These are phyloP conservation scores for Bruchidius siliquastri DNA, from an alignment of 2,888 invertebrate species.

Conservation along the genomic window DNA sequence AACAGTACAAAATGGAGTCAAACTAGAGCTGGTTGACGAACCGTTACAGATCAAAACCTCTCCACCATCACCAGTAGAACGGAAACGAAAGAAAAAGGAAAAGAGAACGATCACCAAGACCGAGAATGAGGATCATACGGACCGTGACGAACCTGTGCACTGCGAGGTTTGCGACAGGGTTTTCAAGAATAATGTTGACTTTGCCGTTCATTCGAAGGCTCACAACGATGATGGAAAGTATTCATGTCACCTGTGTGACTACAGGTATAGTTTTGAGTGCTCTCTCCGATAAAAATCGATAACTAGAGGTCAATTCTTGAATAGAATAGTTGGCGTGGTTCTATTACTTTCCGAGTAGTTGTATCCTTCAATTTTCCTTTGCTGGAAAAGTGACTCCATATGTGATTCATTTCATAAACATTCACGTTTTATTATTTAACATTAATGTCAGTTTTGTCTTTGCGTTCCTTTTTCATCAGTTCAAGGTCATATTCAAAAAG, in stretches of 20 bases:
- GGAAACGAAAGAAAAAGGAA: not conserved
- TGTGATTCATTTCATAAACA: too few species aligned
- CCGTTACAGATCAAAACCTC: not conserved
- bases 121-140: slow-evolving; percentile 1
- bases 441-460: too few species aligned
- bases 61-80: not conserved
- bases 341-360: too few species aligned
- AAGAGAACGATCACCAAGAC: not conserved
- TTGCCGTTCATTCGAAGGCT: slow-evolving; percentile 34
- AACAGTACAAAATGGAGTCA: not conserved
- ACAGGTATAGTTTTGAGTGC: slow-evolving; percentile 26
- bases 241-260: slow-evolving; percentile 37
- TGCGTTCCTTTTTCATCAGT: too few species aligned
- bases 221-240: slow-evolving; percentile 36
- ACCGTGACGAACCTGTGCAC: slow-evolving; percentile 38
- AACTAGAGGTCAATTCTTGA: too few species aligned
- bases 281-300: too few species aligned
- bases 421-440: too few species aligned
- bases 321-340: too few species aligned
- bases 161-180: slow-evolving; percentile 38
- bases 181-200: slow-evolving; percentile 36
- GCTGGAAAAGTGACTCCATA: too few species aligned
- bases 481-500: too few species aligned
- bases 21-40: not conserved
- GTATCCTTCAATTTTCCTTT: too few species aligned